phyloP scores from a whole-genome alignment of 2,888 invertebrate genomes.

The Diogma glabrata region DNA sequence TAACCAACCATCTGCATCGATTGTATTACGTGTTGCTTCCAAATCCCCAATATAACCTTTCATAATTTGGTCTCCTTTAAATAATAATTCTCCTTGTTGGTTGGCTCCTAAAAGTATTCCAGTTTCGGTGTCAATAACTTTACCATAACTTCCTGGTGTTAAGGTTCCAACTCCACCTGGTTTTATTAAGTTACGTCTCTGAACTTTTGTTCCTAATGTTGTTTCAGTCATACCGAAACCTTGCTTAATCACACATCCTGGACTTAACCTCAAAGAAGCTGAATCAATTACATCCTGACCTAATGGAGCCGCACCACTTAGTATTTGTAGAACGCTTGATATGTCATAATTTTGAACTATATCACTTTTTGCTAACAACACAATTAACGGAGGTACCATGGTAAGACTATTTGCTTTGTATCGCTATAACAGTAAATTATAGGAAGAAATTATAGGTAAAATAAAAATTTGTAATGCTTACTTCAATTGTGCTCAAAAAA shows the following conservation, averaged over 20 bases:
- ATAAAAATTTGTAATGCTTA: slow-evolving; percentile 13
- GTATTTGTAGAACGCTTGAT: slow-evolving; percentile 52
- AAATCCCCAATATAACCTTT: slow-evolving; percentile 70
- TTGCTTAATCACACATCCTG: slow-evolving; percentile 48
- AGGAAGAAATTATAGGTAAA: slow-evolving; percentile 16
- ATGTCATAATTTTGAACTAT: slow-evolving; percentile 64
- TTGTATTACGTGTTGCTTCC: slow-evolving; percentile 48
- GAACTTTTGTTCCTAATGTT: slow-evolving; percentile 45
- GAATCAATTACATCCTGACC: slow-evolving; percentile 56
- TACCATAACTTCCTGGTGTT: slow-evolving; percentile 50
- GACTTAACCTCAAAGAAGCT: slow-evolving; percentile 31
- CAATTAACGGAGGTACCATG: slow-evolving; percentile 73
- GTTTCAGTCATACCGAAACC: slow-evolving; percentile 75
- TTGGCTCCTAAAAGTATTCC: slow-evolving; percentile 45
- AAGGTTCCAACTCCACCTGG: slow-evolving; percentile 58
- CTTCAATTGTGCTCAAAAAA: slow-evolving; percentile 60
- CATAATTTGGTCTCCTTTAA: slow-evolving; percentile 71
- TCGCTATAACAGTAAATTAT: slow-evolving; percentile 46
- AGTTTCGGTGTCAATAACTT: slow-evolving; percentile 51
- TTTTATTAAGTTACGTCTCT: slow-evolving; percentile 34
- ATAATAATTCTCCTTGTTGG: slow-evolving; percentile 70
- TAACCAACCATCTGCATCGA: slow-evolving; percentile 65
- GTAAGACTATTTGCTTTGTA: too few species aligned
- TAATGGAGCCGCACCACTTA: slow-evolving; percentile 75
- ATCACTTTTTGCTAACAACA: slow-evolving; percentile 73